A percentile compares a stretch with the other conserved stretches of the same genome.
Evolutionary conservation across 2,797 vertebrate species (phyloP).

Genomic region (Enoplosus armatus): DNA sequence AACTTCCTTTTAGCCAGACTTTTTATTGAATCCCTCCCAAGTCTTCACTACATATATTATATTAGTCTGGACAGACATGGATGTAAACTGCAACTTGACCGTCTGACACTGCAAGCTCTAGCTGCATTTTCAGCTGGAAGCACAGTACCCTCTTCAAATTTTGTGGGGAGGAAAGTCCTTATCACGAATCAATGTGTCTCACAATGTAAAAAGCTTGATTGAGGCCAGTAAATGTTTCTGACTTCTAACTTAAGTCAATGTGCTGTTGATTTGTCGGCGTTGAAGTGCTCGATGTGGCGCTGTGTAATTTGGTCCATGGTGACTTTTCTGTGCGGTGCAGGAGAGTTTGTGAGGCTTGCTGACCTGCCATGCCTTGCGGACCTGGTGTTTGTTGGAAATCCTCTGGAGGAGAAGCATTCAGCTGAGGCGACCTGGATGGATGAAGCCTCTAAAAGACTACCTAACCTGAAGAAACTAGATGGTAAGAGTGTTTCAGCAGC

Average conservation of each 20-base stretch:
- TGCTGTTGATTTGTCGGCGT: background rate
- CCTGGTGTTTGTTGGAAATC: conserved; percentile 97
- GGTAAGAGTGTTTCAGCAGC: conserved; percentile 81
- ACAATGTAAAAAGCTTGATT: background rate
- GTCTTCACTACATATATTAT: too few species aligned
- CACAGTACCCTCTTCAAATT: background rate
- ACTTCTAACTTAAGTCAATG: background rate
- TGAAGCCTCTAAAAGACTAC: conserved; percentile 92
- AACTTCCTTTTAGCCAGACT: too few species aligned
- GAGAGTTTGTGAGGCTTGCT: conserved; percentile 92
- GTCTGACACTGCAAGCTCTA: background rate
- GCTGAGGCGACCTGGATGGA: conserved; percentile 93
- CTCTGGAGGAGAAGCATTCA: conserved; percentile 93
- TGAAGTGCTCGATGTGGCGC: background rate
- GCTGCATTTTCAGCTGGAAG: background rate
- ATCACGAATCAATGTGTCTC: background rate
- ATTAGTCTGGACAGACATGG: too few species aligned
- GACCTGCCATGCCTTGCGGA: conserved; percentile 91
- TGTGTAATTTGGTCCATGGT: background rate
- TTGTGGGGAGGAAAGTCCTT: background rate
- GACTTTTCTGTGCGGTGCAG: conserved; percentile 70
- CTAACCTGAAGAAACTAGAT: conserved; percentile 93
- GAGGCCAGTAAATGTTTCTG: background rate
- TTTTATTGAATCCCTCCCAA: too few species aligned
- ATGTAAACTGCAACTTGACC: too few species aligned